Conservation (phyloP, 2,888 invertebrate species). For the Cheilosia urbana region DNA sequence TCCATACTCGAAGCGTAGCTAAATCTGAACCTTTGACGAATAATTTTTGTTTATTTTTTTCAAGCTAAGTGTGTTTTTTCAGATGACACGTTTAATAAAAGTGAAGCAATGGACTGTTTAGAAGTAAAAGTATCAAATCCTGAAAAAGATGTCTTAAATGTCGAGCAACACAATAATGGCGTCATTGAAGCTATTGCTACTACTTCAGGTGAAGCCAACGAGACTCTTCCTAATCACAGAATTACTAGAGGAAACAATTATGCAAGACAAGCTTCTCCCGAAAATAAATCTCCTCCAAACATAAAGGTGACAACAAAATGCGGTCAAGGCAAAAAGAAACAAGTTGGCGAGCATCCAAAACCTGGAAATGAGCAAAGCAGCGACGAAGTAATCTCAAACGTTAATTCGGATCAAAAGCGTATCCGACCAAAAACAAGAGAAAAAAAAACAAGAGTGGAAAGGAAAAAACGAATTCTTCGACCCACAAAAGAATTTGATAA, state of each 20-base stretch:
- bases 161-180: neutral
- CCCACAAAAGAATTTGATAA: slow-evolving; percentile 74
- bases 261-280: neutral
- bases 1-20: too few species aligned
- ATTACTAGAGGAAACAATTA: slow-evolving; percentile 11
- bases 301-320: neutral
- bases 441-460: slow-evolving; percentile 46
- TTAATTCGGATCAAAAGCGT: slow-evolving; percentile 26
- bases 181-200: neutral
- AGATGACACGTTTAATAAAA: too few species aligned
- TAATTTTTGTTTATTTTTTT: too few species aligned
- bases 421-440: slow-evolving; percentile 43
- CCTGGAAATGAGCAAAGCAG: neutral
- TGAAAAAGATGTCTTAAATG: too few species aligned
- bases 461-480: slow-evolving; percentile 42
- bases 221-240: slow-evolving; percentile 1
- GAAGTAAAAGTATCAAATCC: too few species aligned
- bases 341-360: neutral
- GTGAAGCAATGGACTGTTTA: too few species aligned
- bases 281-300: neutral
- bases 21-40: too few species aligned
- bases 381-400: neutral
- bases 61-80: too few species aligned
- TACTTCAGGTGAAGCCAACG: neutral
- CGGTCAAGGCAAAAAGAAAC: neutral